These are phyloP conservation scores for Novumbra hubbsi DNA, from an alignment of 2,797 vertebrate genomes.

Conservation along the genomic window DNA sequence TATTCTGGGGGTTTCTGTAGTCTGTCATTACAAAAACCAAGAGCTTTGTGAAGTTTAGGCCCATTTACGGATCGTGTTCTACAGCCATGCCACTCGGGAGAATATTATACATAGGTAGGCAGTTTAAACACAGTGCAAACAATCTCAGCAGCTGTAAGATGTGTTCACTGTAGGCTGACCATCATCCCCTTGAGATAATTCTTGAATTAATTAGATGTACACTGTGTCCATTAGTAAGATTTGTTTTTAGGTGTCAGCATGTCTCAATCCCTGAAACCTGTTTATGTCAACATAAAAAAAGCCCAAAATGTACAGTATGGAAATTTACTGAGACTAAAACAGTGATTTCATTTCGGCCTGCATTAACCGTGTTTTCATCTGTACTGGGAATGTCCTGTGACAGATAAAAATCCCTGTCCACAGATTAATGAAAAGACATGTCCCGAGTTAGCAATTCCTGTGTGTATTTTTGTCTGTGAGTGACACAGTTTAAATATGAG, in stretches of 20 bases:
- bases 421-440: slow-evolving; percentile 38
- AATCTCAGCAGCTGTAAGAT: too few species aligned
- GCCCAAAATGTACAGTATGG: not conserved
- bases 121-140: too few species aligned
- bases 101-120: too few species aligned
- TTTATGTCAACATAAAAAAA: not conserved
- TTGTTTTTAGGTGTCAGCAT: not conserved
- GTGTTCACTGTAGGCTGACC: too few species aligned
- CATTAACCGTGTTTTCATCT: slow-evolving; percentile 10
- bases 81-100: too few species aligned
- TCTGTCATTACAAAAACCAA: too few species aligned
- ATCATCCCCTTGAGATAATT: not conserved
- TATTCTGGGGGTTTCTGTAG: too few species aligned
- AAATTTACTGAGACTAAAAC: not conserved
- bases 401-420: slow-evolving; percentile 10
- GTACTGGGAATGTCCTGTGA: not conserved
- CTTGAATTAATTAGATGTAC: not conserved
- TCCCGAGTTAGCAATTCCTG: slow-evolving; percentile 28
- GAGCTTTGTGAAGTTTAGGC: too few species aligned
- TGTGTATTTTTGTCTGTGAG: not conserved
- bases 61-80: too few species aligned
- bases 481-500: not conserved
- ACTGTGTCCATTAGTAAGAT: not conserved
- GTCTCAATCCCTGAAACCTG: not conserved
- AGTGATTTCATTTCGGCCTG: not conserved